Base-by-base conservation (phyloP, 2,888 invertebrate species). In the Eilema griseolum region DNA sequence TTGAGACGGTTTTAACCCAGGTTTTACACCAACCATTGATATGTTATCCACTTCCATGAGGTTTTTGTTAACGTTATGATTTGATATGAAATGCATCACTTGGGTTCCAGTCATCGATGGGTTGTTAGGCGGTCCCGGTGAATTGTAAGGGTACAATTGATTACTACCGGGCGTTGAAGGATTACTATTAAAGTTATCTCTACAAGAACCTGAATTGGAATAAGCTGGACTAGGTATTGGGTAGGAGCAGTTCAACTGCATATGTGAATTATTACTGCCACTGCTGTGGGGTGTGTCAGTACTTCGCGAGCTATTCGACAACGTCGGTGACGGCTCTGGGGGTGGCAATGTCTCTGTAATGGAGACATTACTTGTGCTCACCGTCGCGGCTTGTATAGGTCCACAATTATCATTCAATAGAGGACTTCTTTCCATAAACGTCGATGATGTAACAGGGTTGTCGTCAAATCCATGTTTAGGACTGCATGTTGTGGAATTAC, bases 381-480 rank as follows among this genome's bases (percentile, higher is more conserved):
- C 97, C 0, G 98, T 97, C 0, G 98, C 98, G 8, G 98, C 98
- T 88, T 98, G 98, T 73, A 98, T 98, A 0, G 98, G 98, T 1
- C 96, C 96, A 82, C 97, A 96, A 37, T 96, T 96, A 82, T 97
- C 97, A 12, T 96, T 95, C 31, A 95, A 93, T 85, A 89, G 94
- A n/a, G 95, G 90, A 80, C 94, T 94, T 77, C 96, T 95, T 56
- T 97, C 97, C 2, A 95, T 94, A 77, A 95, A 97, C 8, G 97
- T 97, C 20, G 97, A 97, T 16, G 97, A 97, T 16, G 97, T 97
- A 3, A 97, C 97, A 16, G 97, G 97, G 88, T 95, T 96, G 61
- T 96, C 96, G 1, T 95, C 94, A 70, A 92, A 93, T 33, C 92
- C 90, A 79, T 95, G 95, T 72, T 94, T 95, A 10, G 96, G 96